phyloP scores from a whole-genome alignment of 2,113 vertebrate species.

The Brachypteracias leptosomus region DNA sequence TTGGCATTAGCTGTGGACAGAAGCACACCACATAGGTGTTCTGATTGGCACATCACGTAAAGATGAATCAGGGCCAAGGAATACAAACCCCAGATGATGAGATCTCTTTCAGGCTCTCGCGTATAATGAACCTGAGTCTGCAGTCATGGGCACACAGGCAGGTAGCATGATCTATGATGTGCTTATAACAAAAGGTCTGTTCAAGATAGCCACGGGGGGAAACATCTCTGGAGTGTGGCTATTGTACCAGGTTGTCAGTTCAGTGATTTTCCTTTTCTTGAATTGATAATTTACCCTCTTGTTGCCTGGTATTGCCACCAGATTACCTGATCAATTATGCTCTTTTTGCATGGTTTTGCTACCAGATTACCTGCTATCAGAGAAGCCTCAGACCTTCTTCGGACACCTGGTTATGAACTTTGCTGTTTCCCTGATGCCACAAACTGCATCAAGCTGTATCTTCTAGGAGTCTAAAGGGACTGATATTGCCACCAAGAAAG shows the following conservation, averaged over 20 bases:
- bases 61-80: background rate
- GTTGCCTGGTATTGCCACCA: background rate
- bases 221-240: background rate
- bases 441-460: background rate
- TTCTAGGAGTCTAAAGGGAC: background rate
- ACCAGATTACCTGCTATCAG: background rate
- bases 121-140: background rate
- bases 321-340: background rate
- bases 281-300: background rate
- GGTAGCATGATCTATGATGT: background rate
- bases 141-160: rapidly evolving
- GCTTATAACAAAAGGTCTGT: background rate
- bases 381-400: background rate
- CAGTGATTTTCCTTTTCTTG: background rate
- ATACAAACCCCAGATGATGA: background rate
- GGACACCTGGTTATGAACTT: background rate
- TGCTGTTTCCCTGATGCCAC: background rate
- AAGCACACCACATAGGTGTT: background rate
- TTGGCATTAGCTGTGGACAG: background rate
- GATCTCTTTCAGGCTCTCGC: background rate
- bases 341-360: background rate
- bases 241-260: background rate
- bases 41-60: background rate
- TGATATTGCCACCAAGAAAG: background rate
- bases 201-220: background rate